Evolutionary conservation across 1,140 invertebrate genomes (phyloP).

Genomic region (Condylostylus longicornis): DNA sequence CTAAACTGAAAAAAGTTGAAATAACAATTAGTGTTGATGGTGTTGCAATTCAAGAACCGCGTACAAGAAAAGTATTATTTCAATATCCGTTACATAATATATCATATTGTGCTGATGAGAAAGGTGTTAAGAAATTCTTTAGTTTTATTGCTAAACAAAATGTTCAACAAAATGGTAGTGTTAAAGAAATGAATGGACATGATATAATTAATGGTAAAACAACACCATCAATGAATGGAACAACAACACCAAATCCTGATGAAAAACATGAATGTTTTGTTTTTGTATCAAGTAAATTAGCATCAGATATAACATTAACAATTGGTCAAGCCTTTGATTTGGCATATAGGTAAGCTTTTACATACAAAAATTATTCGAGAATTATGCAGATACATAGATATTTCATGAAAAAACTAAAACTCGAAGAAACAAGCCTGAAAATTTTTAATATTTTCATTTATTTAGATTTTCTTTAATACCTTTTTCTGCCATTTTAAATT

Average conservation of each 20-base stretch:
- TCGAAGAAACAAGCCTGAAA: too few species aligned
- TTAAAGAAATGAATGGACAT: slow-evolving; percentile 15
- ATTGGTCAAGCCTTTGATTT: slow-evolving; percentile 95
- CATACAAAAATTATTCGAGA: neutral
- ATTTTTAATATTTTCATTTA: too few species aligned
- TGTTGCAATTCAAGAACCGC: slow-evolving; percentile 74
- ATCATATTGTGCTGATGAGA: slow-evolving; percentile 96
- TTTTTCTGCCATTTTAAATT: too few species aligned
- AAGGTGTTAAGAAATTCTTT: slow-evolving; percentile 92
- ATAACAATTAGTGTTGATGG: slow-evolving; percentile 90
- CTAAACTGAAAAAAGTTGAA: slow-evolving; percentile 85
- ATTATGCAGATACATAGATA: neutral
- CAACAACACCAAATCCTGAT: slow-evolving; percentile 16
- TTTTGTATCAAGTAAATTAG: slow-evolving; percentile 89
- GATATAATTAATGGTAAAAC: slow-evolving; percentile 9
- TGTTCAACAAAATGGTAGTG: neutral
- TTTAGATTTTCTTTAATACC: too few species aligned
- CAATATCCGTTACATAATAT: slow-evolving; percentile 95
- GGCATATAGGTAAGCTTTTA: slow-evolving; percentile 57
- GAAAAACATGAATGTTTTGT: slow-evolving; percentile 91
- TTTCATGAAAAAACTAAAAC: too few species aligned
- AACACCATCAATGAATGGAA: slow-evolving; percentile 7
- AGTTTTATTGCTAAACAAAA: slow-evolving; percentile 80
- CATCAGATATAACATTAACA: slow-evolving; percentile 90
- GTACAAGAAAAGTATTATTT: slow-evolving; percentile 62